Evolutionary conservation across 2,797 vertebrate genomes (phyloP), one percentile per base, ranked within the genome.

Genomic region (Enoplosus armatus): DNA sequence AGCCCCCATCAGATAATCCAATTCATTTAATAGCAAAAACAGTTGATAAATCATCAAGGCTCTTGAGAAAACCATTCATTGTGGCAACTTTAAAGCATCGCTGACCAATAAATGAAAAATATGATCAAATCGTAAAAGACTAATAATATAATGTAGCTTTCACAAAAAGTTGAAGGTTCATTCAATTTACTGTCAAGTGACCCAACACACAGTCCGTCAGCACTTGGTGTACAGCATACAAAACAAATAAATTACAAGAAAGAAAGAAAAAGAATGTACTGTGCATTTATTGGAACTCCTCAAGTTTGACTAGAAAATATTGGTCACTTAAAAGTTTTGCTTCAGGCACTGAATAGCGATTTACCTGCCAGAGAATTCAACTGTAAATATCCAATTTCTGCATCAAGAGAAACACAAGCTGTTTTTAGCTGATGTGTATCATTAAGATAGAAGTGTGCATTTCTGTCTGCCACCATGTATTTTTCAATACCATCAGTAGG

Each of bases 61-160:
- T 18, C 22, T 59, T 62, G 5, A 56, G 14, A 41, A 50, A 47
- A 47, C 31, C 4, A 54, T 27, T n/a, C 0, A 62, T n/a, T 55
- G 50, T 1, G 8, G 27, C 22, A 59, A 31, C 8, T 29, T 45
- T 48, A 16, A 68, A 48, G 27, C 2, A 48, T 45, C 0, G n/a
- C 15, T 14, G 35, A 67, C 2, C 29, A 59, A 68, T 12, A 66
- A 37, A 60, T 8, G 1, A 22, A 8, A 43, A 24, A 61, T 26
- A 20, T 3, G 15, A 31, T 55, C 14, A 63, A 33, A 20, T 1
- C 33, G 1, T 54, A 53, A 58, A 50, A 60, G 6, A 39, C 22
- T 16, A 41, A 55, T 10, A 55, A 70, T 55, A 61, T 47, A 56
- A 66, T 20, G 55, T 10, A 14, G 18, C 22, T 60, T 65, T 71